Conservation (phyloP, 2,113 vertebrate genomes). For the Pelvicachromis taeniatus region DNA sequence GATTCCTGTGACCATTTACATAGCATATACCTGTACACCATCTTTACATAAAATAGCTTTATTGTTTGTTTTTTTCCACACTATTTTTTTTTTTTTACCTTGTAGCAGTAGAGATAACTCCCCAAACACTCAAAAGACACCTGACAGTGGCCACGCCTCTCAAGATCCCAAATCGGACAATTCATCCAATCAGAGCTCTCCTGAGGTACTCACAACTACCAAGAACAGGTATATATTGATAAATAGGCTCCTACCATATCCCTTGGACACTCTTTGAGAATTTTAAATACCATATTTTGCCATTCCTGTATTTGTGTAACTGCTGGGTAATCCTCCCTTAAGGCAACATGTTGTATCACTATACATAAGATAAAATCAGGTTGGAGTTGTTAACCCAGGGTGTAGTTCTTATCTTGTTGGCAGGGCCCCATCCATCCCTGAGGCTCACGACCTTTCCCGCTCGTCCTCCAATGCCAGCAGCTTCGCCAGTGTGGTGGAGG, state of each 20-base stretch:
- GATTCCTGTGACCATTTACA: neutral
- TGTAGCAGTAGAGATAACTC: conserved; percentile 77
- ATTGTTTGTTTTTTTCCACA: neutral
- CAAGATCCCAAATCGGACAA: conserved; percentile 88
- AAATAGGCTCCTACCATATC: neutral
- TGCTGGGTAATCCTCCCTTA: neutral
- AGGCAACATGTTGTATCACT: neutral
- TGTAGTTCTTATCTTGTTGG: conserved; percentile 65
- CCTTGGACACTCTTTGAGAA: neutral
- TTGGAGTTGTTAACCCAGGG: conserved; percentile 31
- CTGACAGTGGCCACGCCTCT: conserved; percentile 81
- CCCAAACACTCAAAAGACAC: conserved; percentile 81
- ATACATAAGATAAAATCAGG: neutral
- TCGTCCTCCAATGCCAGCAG: conserved; percentile 96
- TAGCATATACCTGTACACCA: neutral
- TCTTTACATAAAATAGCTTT: neutral
- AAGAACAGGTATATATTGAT: conserved; percentile 81
- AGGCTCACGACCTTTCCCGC: conserved; percentile 82
- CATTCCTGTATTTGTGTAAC: neutral
- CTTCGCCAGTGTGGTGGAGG: conserved; percentile 90
- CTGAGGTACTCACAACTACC: conserved; percentile 83
- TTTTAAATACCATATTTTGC: neutral
- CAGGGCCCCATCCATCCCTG: conserved; percentile 74
- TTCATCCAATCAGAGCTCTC: conserved; percentile 91
- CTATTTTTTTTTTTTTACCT: neutral